Base-by-base conservation (phyloP, 2,113 vertebrate genomes). In the Piaya cayana region DNA sequence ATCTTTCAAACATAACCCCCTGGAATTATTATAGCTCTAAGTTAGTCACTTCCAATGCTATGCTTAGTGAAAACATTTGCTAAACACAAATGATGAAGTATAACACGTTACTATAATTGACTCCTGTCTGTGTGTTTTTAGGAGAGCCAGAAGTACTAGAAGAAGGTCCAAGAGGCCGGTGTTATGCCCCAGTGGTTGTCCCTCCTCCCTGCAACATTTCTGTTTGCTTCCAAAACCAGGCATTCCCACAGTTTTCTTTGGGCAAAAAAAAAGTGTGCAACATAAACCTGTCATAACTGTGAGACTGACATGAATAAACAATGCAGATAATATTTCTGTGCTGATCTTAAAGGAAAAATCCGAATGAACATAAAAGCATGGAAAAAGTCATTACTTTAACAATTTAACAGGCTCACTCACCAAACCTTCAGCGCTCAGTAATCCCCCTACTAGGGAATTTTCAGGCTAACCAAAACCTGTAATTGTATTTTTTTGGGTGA, bases 241-340 rank as follows among this genome's bases (percentile, higher is more conserved):
- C 42, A 82, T 75, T 95, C 80, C 69, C 10, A 1, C 23, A 43
- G 42, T 81, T 93, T 91, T 88, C 52, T 75, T 93, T 75, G 60
- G 69, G 84, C 3, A 1, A 68, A 39, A 1, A 68, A 39, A 84
- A 25, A 32, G 12, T 71, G 19, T 36, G 69, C 82, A 93, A 68
- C 5, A 0, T 82, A 95, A 95, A 94, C 59, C 75, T 95, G 87
- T 96, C 94, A 86, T 55, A 80, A 83, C 42, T 67, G 78, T 87
- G 84, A 87, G 67, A 88, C 62, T 59, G 55, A 90, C 71, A 59
- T 36, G 71, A 59, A 74, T 95, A 95, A 93, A 89, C 93, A 96
- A 80, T 7, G 17, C 71, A 90, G 92, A 95, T 69, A 95, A 82
- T 74, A 59, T 63, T 91, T 69, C 78, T 36, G 20, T 36, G 47